phyloP scores from a whole-genome alignment of 2,113 vertebrate species.

The Microtus ochrogaster region DNA sequence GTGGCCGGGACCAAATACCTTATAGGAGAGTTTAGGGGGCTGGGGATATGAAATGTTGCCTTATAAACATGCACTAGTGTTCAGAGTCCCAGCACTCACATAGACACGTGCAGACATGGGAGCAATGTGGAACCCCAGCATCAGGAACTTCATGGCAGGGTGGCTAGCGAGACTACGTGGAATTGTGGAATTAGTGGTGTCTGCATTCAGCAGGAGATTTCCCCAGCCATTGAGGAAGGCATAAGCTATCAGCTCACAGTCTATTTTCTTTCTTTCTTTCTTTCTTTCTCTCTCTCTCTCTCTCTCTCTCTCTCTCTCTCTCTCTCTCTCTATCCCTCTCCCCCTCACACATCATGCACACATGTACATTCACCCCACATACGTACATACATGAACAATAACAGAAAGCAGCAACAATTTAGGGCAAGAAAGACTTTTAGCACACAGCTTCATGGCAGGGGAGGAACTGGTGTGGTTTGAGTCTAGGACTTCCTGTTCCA shows the following conservation, averaged over 20 bases:
- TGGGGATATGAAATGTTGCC: background rate
- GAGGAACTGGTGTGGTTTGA: background rate
- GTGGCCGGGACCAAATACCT: background rate
- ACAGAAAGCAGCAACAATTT: background rate
- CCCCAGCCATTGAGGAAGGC: background rate
- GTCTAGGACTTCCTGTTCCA: background rate
- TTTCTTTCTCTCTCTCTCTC: too few relatives aligned
- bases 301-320: too few relatives aligned
- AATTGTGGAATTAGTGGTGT: background rate
- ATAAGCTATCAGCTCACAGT: background rate
- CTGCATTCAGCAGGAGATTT: background rate
- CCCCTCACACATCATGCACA: too few relatives aligned
- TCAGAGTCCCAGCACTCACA: background rate
- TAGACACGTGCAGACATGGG: background rate
- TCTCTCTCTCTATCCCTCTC: too few relatives aligned
- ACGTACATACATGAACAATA: background rate
- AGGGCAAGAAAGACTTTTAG: background rate
- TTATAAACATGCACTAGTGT: background rate
- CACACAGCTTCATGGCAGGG: background rate
- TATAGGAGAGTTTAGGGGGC: background rate
- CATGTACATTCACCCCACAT: too few relatives aligned
- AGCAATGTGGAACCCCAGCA: background rate
- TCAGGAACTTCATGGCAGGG: background rate
- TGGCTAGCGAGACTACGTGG: too few relatives aligned
- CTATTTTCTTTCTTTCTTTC: background rate